Base-by-base conservation (phyloP, 2,888 invertebrate species). In the Drosophila vallismaia region DNA sequence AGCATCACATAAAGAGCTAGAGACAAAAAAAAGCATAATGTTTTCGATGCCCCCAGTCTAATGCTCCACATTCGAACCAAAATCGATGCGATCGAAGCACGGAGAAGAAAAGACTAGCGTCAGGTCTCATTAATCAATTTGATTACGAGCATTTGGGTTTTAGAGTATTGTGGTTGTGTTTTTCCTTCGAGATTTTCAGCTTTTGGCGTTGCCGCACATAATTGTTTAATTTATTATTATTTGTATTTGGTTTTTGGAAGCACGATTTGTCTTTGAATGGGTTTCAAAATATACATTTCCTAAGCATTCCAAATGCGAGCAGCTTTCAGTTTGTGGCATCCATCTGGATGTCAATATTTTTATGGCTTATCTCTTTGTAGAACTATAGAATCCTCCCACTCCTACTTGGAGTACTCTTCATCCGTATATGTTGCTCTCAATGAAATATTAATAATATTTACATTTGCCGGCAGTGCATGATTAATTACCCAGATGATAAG, bases 221-320 rank as follows among this genome's bases (percentile, higher is more conserved):
- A 83, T 83, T 83, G 82, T 86, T 83, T 79, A 85, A 83, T 83
- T 86, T 83, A 87, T 86, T 85, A 75, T 87, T 83, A 81, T 84
- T 83, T 82, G 81, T 63, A 63, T 63, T 86, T 76, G 80, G 70
- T 74, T 81, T 59, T 76, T 80, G 40, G 59, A 46, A 14, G 31
- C 14, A 38, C 76, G 84, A 84, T 82, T 82, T 86, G 87, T 86
- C 74, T 74, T 60, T 70, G 52, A 73, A 81, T 83, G 63, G 56
- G 51, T 85, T 84, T 79, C 79, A 70, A 81, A 86, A 82, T 51
- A 58, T 66, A 57, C 26, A 74, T 77, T 77, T 77, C 67, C 64
- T 75, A 69, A 84, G 79, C 73, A n/a, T 8, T 40, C 45, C 48
- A 29, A 38, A 42, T 66, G 69, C 54, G 42, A 45, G 48, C 71